Conservation (phyloP, 2,888 invertebrate genomes). For the Theristus sp. region DNA sequence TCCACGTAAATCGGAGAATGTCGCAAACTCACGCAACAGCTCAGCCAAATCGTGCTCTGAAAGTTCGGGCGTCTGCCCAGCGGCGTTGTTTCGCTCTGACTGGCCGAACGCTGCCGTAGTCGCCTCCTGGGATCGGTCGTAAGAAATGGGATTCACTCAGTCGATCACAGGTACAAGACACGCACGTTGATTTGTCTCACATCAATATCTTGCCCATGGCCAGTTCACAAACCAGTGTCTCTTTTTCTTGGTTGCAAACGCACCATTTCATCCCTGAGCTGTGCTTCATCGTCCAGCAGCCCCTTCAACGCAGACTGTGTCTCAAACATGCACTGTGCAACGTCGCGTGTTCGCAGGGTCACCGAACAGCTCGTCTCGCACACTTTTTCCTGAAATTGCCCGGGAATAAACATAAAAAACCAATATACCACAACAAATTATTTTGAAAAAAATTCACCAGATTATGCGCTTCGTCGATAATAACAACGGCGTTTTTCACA, state of each 20-base stretch:
- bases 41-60: constrained; percentile 10
- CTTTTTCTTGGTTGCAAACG: no score
- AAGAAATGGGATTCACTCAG: no score
- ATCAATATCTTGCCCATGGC: no score
- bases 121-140: no score
- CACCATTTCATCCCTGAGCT: constrained; percentile 9
- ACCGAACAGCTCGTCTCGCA: constrained; percentile 64
- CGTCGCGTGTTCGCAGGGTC: constrained; percentile 58
- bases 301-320: constrained; percentile 46
- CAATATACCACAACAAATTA: constrained; percentile 1
- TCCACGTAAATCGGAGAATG: no score
- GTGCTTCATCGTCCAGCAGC: constrained; percentile 14
- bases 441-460: constrained; percentile 40
- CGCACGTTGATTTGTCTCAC: no score
- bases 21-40: constrained; percentile 12
- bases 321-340: constrained; percentile 77
- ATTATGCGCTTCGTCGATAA: constrained; percentile 96
- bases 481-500: constrained; percentile 54
- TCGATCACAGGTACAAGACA: no score
- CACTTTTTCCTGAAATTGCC: constrained; percentile 45
- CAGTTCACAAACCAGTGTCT: no score
- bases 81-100: not conserved
- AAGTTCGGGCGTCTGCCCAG: not conserved
- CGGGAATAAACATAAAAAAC: not conserved
- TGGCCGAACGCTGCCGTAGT: constrained; percentile 4